Base-by-base conservation (phyloP, 1,140 invertebrate species). In the Bombus cullumanus region DNA sequence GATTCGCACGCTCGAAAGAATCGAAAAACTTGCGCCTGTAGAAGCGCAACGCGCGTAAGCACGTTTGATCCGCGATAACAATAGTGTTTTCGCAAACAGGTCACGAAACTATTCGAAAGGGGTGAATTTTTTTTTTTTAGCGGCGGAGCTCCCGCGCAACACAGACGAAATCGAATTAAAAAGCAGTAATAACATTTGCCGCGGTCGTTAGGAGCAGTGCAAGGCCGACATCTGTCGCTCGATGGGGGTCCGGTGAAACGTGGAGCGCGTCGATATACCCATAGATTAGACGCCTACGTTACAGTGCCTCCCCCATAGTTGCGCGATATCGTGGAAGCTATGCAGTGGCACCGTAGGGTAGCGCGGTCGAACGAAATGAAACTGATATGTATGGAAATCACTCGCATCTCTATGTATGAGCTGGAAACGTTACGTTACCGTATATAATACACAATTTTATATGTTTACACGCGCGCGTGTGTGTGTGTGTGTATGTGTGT, bases 381-480 rank as follows among this genome's bases (percentile, higher is more conserved):
- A 92, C 90, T 89, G 88, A 92, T 92, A 92, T 92, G 82, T 90
- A 92, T 92, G 92, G 88, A 92, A 92, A 92, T 92, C 87, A 84
- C 80, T 81, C 76, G 89, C 87, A 91, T 92, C 91, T 92, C 91
- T 87, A 91, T 91, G 91, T 87, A 90, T 90, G 91, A 91, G 88
- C 74, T 59, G 81, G 83, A 85, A 89, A 85, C 89, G 88, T 85
- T 89, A 34, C 69, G 83, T 86, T 81, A 39, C 81, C 57, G 74
- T 77, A 34, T 86, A 76, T 85, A 85, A 85, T 83, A 78, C 73
- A 66, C 73, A 81, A 72, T 83, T 73, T 83, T 77, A n/a, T 73
- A 64, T 86, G 85, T 83, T 83, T 86, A 86, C 73, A 78, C 81
- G 81, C 41, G 57, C 57, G 25, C 43, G 41, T 72, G 53, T 72